Evolutionary conservation across 2,113 vertebrate genomes (phyloP).

Genomic region (Festucalex cinctus): DNA sequence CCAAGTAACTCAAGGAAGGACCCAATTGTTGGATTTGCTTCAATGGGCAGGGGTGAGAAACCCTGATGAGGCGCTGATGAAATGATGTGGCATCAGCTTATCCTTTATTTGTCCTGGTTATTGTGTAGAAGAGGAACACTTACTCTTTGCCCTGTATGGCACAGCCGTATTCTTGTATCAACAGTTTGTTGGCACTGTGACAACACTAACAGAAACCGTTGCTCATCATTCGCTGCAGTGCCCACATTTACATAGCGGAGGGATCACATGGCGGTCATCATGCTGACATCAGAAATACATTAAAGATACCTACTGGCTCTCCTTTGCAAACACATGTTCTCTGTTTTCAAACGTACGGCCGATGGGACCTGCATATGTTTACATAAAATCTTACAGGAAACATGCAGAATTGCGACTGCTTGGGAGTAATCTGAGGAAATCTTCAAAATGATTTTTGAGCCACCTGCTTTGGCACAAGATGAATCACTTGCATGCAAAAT

Average conservation of each 20-base stretch:
- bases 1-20: slow-evolving; percentile 79
- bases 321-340: slow-evolving; percentile 6
- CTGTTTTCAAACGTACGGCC: slow-evolving; percentile 6
- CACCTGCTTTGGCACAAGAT: slow-evolving; percentile 66
- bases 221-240: slow-evolving; percentile 2
- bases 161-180: not conserved
- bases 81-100: slow-evolving; percentile 35
- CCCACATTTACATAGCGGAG: not conserved
- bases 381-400: slow-evolving; percentile 35
- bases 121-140: slow-evolving; percentile 19
- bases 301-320: slow-evolving; percentile 21
- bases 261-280: slow-evolving; percentile 10
- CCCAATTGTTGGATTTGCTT: slow-evolving; percentile 66
- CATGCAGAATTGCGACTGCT: slow-evolving; percentile 43
- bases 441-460: slow-evolving; percentile 72
- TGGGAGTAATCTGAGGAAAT: slow-evolving; percentile 70
- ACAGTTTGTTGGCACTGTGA: not conserved
- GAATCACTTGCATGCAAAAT: slow-evolving; percentile 49
- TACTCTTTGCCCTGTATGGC: slow-evolving; percentile 25
- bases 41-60: slow-evolving; percentile 63
- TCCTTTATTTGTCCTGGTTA: slow-evolving; percentile 30
- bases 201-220: not conserved
- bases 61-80: slow-evolving; percentile 45
- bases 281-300: slow-evolving; percentile 9
- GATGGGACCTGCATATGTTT: slow-evolving; percentile 35